Conservation (phyloP, 2,113 vertebrate genomes). For the Upupa epops region DNA sequence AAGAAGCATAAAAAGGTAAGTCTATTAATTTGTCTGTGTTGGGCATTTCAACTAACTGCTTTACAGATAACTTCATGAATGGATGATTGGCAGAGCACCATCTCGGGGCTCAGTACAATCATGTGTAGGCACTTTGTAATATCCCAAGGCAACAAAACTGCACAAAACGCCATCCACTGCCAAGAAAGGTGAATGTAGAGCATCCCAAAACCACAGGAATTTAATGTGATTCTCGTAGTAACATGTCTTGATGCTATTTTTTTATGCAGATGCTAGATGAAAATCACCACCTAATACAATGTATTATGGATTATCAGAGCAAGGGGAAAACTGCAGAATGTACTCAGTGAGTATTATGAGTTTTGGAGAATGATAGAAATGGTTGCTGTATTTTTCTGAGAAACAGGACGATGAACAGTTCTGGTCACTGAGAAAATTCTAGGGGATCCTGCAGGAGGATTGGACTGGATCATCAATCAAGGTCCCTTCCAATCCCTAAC, state of each 20-base stretch:
- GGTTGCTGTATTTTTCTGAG: neutral
- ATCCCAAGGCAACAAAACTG: neutral
- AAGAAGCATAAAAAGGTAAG: neutral
- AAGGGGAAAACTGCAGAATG: conserved; percentile 97
- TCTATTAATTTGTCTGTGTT: neutral
- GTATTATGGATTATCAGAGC: conserved; percentile 98
- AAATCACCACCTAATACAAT: conserved; percentile 97
- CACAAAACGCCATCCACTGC: neutral
- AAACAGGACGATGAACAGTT: neutral
- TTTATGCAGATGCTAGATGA: conserved; percentile 93
- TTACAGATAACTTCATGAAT: neutral
- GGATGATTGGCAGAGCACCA: neutral
- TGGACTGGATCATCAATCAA: too few relatives aligned
- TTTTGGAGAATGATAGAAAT: neutral
- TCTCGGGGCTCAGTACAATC: neutral
- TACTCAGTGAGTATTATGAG: conserved; percentile 85
- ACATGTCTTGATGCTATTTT: neutral
- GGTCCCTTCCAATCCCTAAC: too few relatives aligned
- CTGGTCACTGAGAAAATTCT: neutral
- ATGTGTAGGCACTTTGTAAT: neutral
- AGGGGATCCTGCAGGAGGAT: too few relatives aligned
- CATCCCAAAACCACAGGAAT: neutral
- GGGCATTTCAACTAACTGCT: neutral
- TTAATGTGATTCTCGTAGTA: neutral
- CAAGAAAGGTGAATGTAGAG: neutral